Percentiles rank a stretch among this genome's conserved stretches.
These are phyloP conservation scores for Halcyon senegalensis DNA, from an alignment of 2,113 vertebrate genomes.

Conservation along the genomic window DNA sequence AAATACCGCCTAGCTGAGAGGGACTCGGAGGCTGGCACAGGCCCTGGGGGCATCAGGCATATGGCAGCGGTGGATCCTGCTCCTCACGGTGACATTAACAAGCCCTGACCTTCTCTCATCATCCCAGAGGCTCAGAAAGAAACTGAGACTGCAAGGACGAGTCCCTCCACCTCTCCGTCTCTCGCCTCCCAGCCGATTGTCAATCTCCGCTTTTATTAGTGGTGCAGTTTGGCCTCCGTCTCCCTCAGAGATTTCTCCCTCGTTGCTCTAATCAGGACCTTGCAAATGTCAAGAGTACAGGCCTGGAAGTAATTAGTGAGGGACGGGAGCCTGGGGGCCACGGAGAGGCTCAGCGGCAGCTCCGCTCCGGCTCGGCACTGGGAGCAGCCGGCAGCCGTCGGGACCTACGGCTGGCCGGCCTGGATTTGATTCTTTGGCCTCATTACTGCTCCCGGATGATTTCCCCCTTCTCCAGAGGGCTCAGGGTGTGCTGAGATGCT, in stretches of 20 bases:
- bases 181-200: constrained; percentile 21
- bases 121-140: constrained; percentile 54
- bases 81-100: constrained; percentile 63
- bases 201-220: constrained; percentile 54
- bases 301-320: constrained; percentile 63
- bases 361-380: accelerated
- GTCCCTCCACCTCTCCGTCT: neutral
- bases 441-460: neutral
- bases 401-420: accelerated
- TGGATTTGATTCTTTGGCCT: neutral
- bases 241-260: constrained; percentile 58
- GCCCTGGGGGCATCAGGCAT: constrained; percentile 53
- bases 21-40: neutral
- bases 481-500: neutral
- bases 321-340: neutral
- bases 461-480: neutral
- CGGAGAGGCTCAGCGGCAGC: neutral
- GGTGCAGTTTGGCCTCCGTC: constrained; percentile 29
- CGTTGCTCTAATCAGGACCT: constrained; percentile 64
- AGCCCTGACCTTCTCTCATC: constrained; percentile 67
- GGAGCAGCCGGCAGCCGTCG: neutral
- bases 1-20: neutral
- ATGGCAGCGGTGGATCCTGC: constrained; percentile 3
- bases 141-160: constrained; percentile 37
- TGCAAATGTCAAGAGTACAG: constrained; percentile 65